phyloP scores from a whole-genome alignment of 2,113 vertebrate species.

The Leucoraja erinaceus region DNA sequence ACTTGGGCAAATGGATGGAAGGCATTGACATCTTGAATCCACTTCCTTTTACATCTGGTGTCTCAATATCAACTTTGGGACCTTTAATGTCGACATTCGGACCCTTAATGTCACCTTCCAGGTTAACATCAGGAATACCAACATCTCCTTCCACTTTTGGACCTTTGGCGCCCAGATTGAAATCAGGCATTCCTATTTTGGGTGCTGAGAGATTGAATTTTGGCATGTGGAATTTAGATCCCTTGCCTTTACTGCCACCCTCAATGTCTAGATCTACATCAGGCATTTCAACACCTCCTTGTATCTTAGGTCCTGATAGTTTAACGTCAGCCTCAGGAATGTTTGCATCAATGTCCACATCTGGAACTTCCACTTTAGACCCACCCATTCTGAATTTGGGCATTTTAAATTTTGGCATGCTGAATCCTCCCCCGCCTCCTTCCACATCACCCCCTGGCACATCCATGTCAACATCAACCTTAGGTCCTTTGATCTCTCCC shows the following conservation, averaged over 20 bases:
- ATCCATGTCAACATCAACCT: too few species aligned
- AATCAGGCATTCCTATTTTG: too few species aligned
- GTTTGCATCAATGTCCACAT: not conserved
- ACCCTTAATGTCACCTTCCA: constrained; percentile 44
- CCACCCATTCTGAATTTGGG: constrained; percentile 67
- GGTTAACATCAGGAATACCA: constrained; percentile 43
- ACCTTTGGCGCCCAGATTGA: too few species aligned
- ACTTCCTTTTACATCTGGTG: constrained; percentile 38
- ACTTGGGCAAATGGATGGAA: constrained; percentile 35
- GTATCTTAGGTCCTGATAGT: too few species aligned
- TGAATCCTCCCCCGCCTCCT: too few species aligned
- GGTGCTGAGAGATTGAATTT: too few species aligned
- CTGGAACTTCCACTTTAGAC: not conserved
- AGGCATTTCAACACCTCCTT: too few species aligned
- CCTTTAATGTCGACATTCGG: constrained; percentile 44
- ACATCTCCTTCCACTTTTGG: not conserved
- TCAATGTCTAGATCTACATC: too few species aligned
- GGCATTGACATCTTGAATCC: constrained; percentile 48
- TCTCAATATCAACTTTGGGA: constrained; percentile 44
- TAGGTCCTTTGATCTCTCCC: constrained; percentile 42
- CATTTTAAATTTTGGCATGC: constrained; percentile 40
- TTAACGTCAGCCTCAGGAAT: too few species aligned
- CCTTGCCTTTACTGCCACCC: too few species aligned
- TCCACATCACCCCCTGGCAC: too few species aligned
- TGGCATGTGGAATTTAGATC: too few species aligned